A percentile compares a stretch with the other conserved stretches of the same genome.
phyloP scores from a whole-genome alignment of 2,888 invertebrate species.

The Caenorhabditis becei region DNA sequence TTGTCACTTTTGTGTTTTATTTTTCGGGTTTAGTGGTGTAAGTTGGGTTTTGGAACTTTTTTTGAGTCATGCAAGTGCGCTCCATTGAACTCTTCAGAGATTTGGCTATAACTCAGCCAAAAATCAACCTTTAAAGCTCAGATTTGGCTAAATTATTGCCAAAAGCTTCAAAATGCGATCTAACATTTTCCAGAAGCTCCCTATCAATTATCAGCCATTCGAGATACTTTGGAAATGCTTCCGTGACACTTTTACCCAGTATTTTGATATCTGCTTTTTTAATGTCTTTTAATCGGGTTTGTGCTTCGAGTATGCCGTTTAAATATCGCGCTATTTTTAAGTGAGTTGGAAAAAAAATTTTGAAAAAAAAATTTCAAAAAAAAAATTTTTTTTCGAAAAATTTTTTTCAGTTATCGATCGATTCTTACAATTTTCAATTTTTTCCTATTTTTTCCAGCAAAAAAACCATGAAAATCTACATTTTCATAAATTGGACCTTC shows the following conservation, averaged over 20 bases:
- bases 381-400: no score
- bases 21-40: conserved; percentile 25
- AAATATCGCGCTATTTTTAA: conserved; percentile 23
- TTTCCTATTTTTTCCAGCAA: conserved; percentile 10
- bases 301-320: conserved; percentile 42
- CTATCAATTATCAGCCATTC: conserved; percentile 16
- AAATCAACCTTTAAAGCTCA: background rate
- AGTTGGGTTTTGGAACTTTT: background rate
- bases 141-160: no score
- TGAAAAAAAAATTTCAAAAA: no score
- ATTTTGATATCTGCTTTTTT: conserved; percentile 17
- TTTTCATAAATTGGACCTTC: conserved; percentile 18
- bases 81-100: no score
- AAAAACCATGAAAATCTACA: conserved; percentile 5
- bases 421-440: no score
- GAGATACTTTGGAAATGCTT: conserved; percentile 20
- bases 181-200: conserved; percentile 3
- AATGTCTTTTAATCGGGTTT: conserved; percentile 39
- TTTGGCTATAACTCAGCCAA: background rate
- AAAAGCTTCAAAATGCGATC: no score
- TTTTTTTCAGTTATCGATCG: no score
- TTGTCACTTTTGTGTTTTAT: conserved; percentile 21
- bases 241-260: conserved; percentile 22
- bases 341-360: background rate
- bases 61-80: no score